phyloP scores from a whole-genome alignment of 2,797 vertebrate species.

The Vultur gryphus region DNA sequence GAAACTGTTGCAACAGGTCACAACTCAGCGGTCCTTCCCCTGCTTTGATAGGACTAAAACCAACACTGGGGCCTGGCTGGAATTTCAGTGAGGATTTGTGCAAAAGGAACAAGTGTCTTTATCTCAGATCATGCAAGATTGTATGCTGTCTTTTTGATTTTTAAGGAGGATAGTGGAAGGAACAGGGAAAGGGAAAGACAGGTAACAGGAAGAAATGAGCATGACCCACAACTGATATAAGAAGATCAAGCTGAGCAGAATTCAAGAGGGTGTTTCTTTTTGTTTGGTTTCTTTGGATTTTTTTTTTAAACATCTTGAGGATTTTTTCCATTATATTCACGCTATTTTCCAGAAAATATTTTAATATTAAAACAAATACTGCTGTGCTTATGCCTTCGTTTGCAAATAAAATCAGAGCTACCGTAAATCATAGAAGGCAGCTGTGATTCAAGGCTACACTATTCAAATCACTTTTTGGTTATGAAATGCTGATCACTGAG shows the following conservation, averaged over 20 bases:
- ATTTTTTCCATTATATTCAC: neutral
- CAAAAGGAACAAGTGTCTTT: neutral
- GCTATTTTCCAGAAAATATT: neutral
- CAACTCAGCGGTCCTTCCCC: neutral
- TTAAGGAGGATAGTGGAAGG: neutral
- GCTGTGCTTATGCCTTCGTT: neutral
- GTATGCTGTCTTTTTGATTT: neutral
- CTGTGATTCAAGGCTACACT: neutral
- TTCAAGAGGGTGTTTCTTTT: neutral
- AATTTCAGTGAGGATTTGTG: neutral
- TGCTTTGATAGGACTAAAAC: neutral
- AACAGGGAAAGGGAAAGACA: neutral
- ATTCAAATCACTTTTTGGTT: slow-evolving; percentile 9
- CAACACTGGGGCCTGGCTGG: neutral
- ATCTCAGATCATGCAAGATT: neutral
- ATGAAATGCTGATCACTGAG: neutral
- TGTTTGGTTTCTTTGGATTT: too few relatives aligned
- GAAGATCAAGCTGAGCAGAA: neutral
- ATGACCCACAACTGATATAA: neutral
- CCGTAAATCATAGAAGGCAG: neutral
- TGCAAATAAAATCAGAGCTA: slow-evolving; percentile 9
- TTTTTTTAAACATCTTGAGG: neutral
- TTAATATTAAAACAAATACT: neutral
- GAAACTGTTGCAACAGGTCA: neutral
- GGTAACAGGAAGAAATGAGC: neutral